Percentiles rank a stretch among this genome's conserved stretches.
These are phyloP conservation scores for Oenanthe melanoleuca DNA, from an alignment of 2,113 vertebrate species.

Conservation along the genomic window DNA sequence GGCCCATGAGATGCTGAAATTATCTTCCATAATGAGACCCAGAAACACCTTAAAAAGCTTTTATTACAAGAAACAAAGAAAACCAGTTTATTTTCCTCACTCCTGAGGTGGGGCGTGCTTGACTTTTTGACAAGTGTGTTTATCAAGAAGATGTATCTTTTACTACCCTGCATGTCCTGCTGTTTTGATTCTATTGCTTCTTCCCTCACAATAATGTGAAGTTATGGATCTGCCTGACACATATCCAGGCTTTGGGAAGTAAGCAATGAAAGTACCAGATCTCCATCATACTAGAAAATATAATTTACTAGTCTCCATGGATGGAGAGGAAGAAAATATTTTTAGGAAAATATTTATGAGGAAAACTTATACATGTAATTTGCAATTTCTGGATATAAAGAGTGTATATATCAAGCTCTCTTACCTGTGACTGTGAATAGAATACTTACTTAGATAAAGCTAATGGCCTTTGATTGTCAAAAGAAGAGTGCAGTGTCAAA, in stretches of 20 bases:
- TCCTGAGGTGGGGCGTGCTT: background rate
- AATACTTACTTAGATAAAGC: background rate
- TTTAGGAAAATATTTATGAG: background rate
- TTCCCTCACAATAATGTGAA: background rate
- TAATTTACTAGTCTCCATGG: background rate
- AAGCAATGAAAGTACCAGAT: background rate
- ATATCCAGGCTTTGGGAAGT: background rate
- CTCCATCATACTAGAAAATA: background rate
- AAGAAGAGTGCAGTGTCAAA: background rate
- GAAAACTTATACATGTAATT: background rate
- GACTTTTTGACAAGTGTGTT: constrained; percentile 30
- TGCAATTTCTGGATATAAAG: background rate
- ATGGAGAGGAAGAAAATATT: background rate
- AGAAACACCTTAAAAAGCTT: background rate
- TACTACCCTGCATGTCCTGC: background rate
- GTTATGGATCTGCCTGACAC: background rate
- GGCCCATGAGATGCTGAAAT: background rate
- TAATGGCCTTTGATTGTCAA: background rate
- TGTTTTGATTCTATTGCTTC: constrained; percentile 17
- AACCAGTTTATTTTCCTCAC: background rate
- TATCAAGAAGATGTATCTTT: background rate
- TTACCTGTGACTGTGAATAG: background rate
- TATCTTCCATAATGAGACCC: background rate
- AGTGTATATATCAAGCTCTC: background rate
- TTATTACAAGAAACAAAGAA: background rate